Percentiles rank a stretch among this genome's conserved stretches.
Evolutionary conservation across 2,888 invertebrate species (phyloP).

Genomic region (Lamellibrachia satsuma): DNA sequence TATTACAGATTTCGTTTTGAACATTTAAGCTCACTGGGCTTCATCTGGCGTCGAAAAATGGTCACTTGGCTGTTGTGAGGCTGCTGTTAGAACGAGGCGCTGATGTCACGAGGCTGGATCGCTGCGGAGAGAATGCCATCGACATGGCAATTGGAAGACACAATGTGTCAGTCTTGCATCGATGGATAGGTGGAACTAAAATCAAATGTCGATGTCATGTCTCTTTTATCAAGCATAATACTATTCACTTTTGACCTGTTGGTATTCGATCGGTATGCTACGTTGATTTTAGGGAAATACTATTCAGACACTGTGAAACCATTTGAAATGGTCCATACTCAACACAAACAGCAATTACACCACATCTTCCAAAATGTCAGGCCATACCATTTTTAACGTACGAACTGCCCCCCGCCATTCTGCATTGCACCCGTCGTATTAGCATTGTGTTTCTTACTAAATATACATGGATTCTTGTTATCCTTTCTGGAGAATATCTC

Average conservation of each 20-base stretch:
- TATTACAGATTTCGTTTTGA: neutral
- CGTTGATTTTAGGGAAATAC: neutral
- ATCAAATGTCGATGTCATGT: neutral
- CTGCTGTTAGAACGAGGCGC: conserved; percentile 31
- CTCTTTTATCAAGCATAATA: neutral
- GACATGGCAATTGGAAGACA: conserved; percentile 13
- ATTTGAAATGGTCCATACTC: too few relatives aligned
- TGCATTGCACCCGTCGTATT: too few relatives aligned
- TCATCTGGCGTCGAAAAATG: conserved; percentile 30
- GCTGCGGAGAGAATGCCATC: conserved; percentile 8
- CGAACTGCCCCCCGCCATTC: too few relatives aligned
- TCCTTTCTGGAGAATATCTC: too few relatives aligned
- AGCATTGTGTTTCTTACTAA: too few relatives aligned
- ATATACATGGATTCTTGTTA: too few relatives aligned
- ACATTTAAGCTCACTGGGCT: conserved; percentile 23
- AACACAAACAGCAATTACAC: too few relatives aligned
- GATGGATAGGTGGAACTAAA: neutral
- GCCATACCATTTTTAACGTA: too few relatives aligned
- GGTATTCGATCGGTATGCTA: neutral
- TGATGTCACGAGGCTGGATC: conserved; percentile 25
- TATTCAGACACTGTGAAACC: neutral
- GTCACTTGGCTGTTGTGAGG: conserved; percentile 35
- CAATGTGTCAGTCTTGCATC: conserved; percentile 20
- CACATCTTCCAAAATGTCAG: too few relatives aligned
- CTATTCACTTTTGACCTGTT: neutral